phyloP scores from a whole-genome alignment of 2,888 invertebrate species.

The Koerneria pararmatus region DNA sequence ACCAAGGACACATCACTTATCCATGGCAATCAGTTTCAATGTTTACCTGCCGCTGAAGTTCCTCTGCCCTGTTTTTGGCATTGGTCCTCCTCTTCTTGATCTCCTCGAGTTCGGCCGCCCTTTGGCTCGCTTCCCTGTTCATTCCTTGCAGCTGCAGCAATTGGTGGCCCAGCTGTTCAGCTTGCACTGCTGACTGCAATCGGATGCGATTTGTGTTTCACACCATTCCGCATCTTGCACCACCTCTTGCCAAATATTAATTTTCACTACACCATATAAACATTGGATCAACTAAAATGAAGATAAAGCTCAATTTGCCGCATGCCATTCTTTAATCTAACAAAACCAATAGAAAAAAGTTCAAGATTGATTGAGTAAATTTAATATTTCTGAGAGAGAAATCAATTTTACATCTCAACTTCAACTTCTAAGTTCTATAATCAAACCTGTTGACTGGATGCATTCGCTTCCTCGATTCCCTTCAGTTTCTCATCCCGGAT shows the following conservation, averaged over 20 bases:
- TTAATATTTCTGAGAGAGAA: too few relatives aligned
- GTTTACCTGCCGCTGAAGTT: constrained; percentile 31
- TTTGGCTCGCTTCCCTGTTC: constrained; percentile 36
- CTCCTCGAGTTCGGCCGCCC: constrained; percentile 45
- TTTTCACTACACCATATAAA: too few relatives aligned
- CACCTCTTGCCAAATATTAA: too few relatives aligned
- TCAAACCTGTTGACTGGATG: constrained; percentile 71
- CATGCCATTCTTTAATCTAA: too few relatives aligned
- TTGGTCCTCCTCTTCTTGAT: constrained; percentile 35
- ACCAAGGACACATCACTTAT: too few relatives aligned
- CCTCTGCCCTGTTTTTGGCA: constrained; percentile 33
- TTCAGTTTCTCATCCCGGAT: constrained; percentile 85
- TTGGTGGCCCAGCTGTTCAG: constrained; percentile 56
- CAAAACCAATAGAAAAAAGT: too few relatives aligned
- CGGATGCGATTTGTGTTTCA: constrained; percentile 3
- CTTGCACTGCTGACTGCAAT: constrained; percentile 50
- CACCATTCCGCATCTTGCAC: too few relatives aligned
- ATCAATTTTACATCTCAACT: not conserved
- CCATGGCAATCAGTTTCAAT: too few relatives aligned
- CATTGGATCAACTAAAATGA: too few relatives aligned
- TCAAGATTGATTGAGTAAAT: too few relatives aligned
- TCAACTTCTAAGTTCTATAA: not conserved
- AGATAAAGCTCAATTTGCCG: too few relatives aligned
- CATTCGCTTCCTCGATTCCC: constrained; percentile 68
- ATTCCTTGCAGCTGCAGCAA: constrained; percentile 51